Percentiles rank a stretch among this genome's conserved stretches.
Evolutionary conservation across 2,888 invertebrate species (phyloP).

Genomic region (Schizotus pectinicornis): DNA sequence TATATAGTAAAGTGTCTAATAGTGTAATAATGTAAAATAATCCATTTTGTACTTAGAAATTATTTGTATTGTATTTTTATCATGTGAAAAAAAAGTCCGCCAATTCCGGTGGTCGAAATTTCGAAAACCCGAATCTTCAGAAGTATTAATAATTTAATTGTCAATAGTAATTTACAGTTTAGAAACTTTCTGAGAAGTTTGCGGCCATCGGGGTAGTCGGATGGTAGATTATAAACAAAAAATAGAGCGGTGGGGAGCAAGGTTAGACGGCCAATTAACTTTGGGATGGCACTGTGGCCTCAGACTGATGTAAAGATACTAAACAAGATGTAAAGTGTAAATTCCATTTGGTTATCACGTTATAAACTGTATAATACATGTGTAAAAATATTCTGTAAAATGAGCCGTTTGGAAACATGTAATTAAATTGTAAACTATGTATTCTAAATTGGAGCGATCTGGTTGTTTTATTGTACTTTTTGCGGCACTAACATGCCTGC

Average conservation of each 20-base stretch:
- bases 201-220: no score
- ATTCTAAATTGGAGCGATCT: conserved; percentile 32
- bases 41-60: conserved; percentile 52
- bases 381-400: conserved; percentile 57
- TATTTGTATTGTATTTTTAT: conserved; percentile 48
- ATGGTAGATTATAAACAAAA: conserved; percentile 11
- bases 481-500: conserved; percentile 37
- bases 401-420: conserved; percentile 55
- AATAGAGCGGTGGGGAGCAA: conserved; percentile 47
- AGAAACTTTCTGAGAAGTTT: no score
- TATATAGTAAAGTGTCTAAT: conserved; percentile 52
- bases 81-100: conserved; percentile 34
- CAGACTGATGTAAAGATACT: conserved; percentile 62
- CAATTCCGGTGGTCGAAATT: no score
- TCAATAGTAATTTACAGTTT: neutral
- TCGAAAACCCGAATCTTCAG: no score
- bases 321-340: conserved; percentile 60
- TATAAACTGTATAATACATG: conserved; percentile 59
- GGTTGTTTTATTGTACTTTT: conserved; percentile 33
- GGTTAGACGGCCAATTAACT: conserved; percentile 47
- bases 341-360: conserved; percentile 57
- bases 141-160: no score
- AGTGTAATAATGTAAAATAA: conserved; percentile 55
- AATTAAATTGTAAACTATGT: conserved; percentile 50
- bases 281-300: conserved; percentile 52